Evolutionary conservation across 2,113 vertebrate species (phyloP).

Genomic region (Halcyon malimbica): DNA sequence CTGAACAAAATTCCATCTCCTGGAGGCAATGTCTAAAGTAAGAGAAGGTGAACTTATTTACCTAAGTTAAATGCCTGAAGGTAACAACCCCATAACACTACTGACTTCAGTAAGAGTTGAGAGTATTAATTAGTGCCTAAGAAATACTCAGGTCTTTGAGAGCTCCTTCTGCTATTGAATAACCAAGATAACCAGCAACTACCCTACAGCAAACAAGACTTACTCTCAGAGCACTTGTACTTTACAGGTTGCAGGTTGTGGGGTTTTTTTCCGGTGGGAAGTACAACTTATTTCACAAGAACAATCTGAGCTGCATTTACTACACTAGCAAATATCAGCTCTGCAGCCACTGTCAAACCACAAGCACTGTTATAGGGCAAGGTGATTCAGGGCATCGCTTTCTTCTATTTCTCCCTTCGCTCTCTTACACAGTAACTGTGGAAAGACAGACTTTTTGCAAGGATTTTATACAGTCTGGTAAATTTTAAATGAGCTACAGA

Average conservation of each 20-base stretch:
- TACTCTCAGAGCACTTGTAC: neutral
- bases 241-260: neutral
- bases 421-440: neutral
- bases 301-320: neutral
- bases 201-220: neutral
- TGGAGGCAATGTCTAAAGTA: neutral
- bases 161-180: neutral
- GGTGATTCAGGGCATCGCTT: rapidly evolving
- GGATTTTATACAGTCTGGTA: neutral
- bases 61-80: neutral
- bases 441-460: neutral
- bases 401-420: neutral
- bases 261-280: neutral
- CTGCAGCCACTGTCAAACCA: neutral
- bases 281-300: neutral
- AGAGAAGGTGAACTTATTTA: neutral
- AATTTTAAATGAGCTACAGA: neutral
- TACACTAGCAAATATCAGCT: neutral
- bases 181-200: neutral
- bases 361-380: neutral
- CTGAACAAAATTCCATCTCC: neutral
- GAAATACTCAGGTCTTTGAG: neutral
- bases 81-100: neutral
- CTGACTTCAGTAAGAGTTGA: neutral
- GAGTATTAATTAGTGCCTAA: neutral